These are phyloP conservation scores for Lumbricus terrestris DNA, from an alignment of 2,888 invertebrate genomes.

Conservation along the genomic window DNA sequence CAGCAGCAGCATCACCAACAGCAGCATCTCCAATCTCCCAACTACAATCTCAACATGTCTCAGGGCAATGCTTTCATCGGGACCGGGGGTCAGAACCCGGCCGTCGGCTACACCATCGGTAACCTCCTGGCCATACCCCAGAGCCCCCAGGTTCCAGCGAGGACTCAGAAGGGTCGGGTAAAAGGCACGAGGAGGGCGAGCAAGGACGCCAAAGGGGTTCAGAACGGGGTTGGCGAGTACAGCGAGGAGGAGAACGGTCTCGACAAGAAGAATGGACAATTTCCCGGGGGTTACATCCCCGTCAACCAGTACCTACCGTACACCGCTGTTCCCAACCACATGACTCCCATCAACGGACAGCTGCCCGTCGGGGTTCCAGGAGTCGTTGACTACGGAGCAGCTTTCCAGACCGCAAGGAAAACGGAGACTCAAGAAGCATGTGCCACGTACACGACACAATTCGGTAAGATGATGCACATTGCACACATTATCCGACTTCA, in stretches of 20 bases:
- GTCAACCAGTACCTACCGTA: not conserved
- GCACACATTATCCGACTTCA: too few species aligned
- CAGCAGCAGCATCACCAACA: not conserved
- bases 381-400: not conserved
- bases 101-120: not conserved
- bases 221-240: not conserved
- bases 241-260: not conserved
- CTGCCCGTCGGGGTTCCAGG: not conserved
- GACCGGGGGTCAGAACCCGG: not conserved
- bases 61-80: not conserved
- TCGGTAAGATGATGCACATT: not conserved
- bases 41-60: not conserved
- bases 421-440: not conserved
- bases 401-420: not conserved
- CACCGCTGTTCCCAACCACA: not conserved
- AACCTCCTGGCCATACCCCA: slow-evolving; percentile 4
- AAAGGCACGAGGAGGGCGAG: slow-evolving; percentile 8
- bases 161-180: not conserved
- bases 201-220: not conserved
- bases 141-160: not conserved
- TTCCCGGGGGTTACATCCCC: not conserved
- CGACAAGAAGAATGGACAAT: not conserved
- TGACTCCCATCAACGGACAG: not conserved
- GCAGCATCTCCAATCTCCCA: slow-evolving; percentile 3
- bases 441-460: not conserved